Evolutionary conservation across 2,113 vertebrate genomes (phyloP).

Genomic region (Scalopus aquaticus): DNA sequence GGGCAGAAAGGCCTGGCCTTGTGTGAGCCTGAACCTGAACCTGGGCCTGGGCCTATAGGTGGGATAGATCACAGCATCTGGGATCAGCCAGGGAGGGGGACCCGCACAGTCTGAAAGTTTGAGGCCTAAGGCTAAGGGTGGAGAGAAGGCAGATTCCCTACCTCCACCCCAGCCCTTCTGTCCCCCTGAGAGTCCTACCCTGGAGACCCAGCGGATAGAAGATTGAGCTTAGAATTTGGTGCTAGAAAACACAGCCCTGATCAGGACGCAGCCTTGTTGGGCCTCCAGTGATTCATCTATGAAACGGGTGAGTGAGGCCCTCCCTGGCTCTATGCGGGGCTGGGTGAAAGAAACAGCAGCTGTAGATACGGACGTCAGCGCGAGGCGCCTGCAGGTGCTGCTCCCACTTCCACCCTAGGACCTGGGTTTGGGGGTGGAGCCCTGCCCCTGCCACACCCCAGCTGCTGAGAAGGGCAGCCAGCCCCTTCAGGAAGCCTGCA

Average conservation of each 20-base stretch:
- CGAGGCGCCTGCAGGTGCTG: fast-evolving
- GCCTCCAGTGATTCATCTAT: background rate
- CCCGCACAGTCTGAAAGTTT: background rate
- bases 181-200: background rate
- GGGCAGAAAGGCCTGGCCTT: background rate
- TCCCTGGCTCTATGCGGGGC: background rate
- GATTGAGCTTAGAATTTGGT: background rate
- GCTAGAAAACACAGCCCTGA: background rate
- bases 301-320: background rate
- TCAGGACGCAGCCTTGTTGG: fast-evolving
- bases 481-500: background rate
- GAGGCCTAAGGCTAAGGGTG: no score
- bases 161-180: background rate
- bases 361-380: no score
- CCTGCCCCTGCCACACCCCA: background rate
- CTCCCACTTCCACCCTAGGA: background rate
- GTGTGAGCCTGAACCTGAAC: no score
- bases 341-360: no score
- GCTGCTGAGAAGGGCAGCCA: background rate
- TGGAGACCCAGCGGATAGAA: background rate
- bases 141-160: background rate
- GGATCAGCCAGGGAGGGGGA: background rate
- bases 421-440: background rate
- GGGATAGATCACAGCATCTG: background rate
- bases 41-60: background rate